A percentile compares a stretch with the other conserved stretches of the same genome.
These are phyloP conservation scores for Drosophila ohnishii DNA, from an alignment of 1,140 invertebrate genomes.

Conservation along the genomic window DNA sequence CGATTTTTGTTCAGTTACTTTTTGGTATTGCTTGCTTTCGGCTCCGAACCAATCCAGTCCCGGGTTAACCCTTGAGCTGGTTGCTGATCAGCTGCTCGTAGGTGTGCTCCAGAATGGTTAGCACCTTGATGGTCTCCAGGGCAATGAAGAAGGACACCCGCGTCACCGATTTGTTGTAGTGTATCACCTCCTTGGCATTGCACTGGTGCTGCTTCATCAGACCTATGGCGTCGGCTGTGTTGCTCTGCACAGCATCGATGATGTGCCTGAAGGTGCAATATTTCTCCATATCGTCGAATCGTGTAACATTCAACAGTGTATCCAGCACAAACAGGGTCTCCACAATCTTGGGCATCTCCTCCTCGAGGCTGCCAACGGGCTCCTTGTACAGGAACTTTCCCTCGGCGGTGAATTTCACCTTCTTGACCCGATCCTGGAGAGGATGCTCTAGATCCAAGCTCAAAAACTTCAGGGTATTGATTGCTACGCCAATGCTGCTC, in stretches of 20 bases:
- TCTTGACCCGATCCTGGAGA: neutral
- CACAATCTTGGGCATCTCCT: slow-evolving; percentile 35
- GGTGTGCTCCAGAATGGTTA: slow-evolving; percentile 23
- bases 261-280: slow-evolving; percentile 1
- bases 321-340: slow-evolving; percentile 22
- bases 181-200: neutral
- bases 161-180: neutral
- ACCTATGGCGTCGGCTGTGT: slow-evolving; percentile 10
- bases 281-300: no score
- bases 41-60: neutral
- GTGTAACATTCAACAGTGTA: no score
- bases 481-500: neutral
- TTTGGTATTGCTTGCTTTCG: slow-evolving; percentile 17
- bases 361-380: neutral
- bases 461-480: neutral
- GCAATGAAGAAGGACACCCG: slow-evolving; percentile 1
- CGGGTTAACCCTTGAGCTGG: neutral
- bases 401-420: neutral
- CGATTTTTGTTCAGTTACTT: slow-evolving; percentile 13
- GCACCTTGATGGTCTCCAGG: slow-evolving; percentile 35
- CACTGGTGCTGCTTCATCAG: neutral
- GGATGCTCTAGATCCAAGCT: slow-evolving; percentile 36
- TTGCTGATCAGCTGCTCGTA: slow-evolving; percentile 14
- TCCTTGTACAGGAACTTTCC: neutral
- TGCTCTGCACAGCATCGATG: slow-evolving; percentile 25